Conservation (phyloP, 2,888 invertebrate species). For the Carcina quercana region DNA sequence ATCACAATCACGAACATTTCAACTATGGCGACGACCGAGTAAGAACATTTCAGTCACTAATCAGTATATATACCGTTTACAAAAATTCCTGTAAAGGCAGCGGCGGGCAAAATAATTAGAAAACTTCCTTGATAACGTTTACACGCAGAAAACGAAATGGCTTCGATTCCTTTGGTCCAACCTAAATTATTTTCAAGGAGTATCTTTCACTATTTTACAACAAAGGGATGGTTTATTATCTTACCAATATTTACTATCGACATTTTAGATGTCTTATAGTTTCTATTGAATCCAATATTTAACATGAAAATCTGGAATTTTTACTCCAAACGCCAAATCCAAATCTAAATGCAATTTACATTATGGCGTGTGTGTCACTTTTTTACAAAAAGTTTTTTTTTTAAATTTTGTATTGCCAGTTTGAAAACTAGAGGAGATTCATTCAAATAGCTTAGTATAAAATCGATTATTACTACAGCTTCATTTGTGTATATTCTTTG, state of each 20-base stretch:
- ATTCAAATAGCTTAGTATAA: too few relatives aligned
- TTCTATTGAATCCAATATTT: conserved; percentile 42
- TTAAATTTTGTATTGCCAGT: too few relatives aligned
- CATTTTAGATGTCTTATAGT: conserved; percentile 61
- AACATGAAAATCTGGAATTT: conserved; percentile 56
- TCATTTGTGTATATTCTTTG: too few relatives aligned
- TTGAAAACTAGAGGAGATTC: too few relatives aligned
- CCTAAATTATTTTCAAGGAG: conserved; percentile 48
- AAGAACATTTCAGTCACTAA: conserved; percentile 33
- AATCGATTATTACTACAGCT: too few relatives aligned
- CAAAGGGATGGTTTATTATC: conserved; percentile 30
- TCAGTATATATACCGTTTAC: conserved; percentile 21
- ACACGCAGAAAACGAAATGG: conserved; percentile 58
- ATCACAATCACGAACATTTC: conserved; percentile 46
- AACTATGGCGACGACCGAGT: conserved; percentile 58
- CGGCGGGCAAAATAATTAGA: too few relatives aligned
- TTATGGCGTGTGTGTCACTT: conserved; percentile 75
- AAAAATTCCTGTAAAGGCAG: conserved; percentile 19
- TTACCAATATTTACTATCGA: conserved; percentile 63
- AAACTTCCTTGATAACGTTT: conserved; percentile 38
- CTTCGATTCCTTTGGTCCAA: conserved; percentile 65
- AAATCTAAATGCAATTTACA: conserved; percentile 69
- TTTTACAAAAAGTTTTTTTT: conserved; percentile 52
- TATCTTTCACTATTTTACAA: conserved; percentile 25
- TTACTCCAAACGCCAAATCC: conserved; percentile 69